A percentile compares a stretch with the other conserved stretches of the same genome.
Evolutionary conservation across 2,888 invertebrate species (phyloP).

Genomic region (Mesoligia furuncula): DNA sequence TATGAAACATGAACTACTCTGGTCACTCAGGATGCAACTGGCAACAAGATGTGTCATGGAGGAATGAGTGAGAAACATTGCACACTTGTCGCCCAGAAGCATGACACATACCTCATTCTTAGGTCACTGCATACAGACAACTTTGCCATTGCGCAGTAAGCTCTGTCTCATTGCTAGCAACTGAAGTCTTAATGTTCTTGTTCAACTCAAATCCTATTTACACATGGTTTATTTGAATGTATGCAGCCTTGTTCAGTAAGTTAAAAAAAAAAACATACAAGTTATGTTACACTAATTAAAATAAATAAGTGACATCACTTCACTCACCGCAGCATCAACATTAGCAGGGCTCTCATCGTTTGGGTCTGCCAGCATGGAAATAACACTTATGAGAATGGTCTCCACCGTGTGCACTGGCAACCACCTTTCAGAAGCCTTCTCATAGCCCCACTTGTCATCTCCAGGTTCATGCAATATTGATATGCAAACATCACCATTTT

Average conservation of each 20-base stretch:
- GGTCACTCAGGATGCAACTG: constrained; percentile 15
- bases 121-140: not conserved
- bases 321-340: constrained; percentile 99
- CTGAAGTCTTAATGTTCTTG: not conserved
- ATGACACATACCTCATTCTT: not conserved
- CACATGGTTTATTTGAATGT: constrained; percentile 1
- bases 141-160: not conserved
- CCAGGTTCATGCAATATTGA: constrained; percentile 99
- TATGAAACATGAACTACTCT: constrained; percentile 16
- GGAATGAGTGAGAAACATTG: not conserved
- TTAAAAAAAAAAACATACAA: constrained; percentile 2
- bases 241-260: not conserved
- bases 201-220: not conserved
- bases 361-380: constrained; percentile 99
- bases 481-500: constrained; percentile 99
- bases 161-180: not conserved
- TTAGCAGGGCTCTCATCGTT: constrained; percentile 99
- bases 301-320: constrained; percentile 45
- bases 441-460: constrained; percentile 99
- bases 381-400: constrained; percentile 99
- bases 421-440: constrained; percentile 99
- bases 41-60: constrained; percentile 3
- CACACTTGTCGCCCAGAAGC: not conserved
- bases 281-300: constrained; percentile 24
- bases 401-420: constrained; percentile 99